Evolutionary conservation across 2,888 invertebrate genomes (phyloP), one percentile per base, ranked within the genome.

Genomic region (Steromphala cineraria): DNA sequence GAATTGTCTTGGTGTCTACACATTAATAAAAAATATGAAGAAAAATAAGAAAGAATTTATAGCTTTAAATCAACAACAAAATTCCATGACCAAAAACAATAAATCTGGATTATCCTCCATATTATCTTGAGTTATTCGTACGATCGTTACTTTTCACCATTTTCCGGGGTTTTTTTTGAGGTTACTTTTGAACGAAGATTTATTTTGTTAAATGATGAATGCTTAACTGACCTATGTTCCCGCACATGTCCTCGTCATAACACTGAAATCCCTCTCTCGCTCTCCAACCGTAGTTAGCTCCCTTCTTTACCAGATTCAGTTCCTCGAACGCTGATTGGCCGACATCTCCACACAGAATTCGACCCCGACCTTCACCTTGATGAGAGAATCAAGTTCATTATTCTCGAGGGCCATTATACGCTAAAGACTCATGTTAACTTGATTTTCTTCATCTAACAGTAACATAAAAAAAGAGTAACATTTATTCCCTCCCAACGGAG

Each of bases 221-320:
- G 46, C 7, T 40, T n/a, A 7, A 5, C 67, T 80, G 52, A 83
- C 85, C 85, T 78, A 85, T 83, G 1, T 78, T 56, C 19, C 80
- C 79, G 77, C 88, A 89, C 36, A 56, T 67, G 0, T 80, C 52
- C 8, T 75, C 55, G 19, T 85, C 77, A 79, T 81, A 91, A 79
- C 91, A 92, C 36, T 85, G 83, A 52, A 86, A 88, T 2, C 93
- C 93, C 79, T 93, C 93, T 71, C 88, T 83, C 8, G 87, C 78
- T 75, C 89, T 90, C 93, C 93, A 93, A 3, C 92, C 93, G 83
- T 92, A 92, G 85, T 93, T 93, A 17, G 88, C 91, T 40, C 93
- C 92, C 79, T 88, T 90, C 75, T 87, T 84, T 10, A 93, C 82
- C 52, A 92, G 79, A 83, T 92, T 90, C 1, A 93, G 75, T 79